Evolutionary conservation across 2,113 vertebrate genomes (phyloP).

Genomic region (Eptesicus fuscus): DNA sequence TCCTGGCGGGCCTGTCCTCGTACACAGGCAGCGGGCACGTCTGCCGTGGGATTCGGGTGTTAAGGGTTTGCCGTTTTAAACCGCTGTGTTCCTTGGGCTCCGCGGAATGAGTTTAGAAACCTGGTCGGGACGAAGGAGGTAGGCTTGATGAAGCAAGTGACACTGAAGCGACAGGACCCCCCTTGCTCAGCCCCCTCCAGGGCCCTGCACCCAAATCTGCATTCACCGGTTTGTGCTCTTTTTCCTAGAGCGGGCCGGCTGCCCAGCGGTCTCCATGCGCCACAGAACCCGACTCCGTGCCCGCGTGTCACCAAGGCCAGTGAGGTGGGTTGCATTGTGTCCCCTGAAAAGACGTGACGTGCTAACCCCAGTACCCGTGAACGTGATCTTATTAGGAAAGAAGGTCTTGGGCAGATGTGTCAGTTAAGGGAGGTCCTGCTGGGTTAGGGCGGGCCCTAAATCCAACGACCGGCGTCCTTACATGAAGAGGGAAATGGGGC

Average conservation of each 20-base stretch:
- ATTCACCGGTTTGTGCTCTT: neutral
- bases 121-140: neutral
- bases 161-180: too few species aligned
- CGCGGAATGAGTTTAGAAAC: neutral
- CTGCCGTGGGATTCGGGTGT: neutral
- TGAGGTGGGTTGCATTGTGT: neutral
- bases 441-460: too few species aligned
- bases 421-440: neutral
- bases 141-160: neutral
- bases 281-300: neutral
- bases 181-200: neutral
- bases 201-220: neutral
- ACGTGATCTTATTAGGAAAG: neutral
- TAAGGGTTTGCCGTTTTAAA: neutral
- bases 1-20: neutral
- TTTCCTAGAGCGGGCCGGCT: neutral
- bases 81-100: neutral
- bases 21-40: accelerated
- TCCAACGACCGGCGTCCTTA: neutral
- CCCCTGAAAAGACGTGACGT: too few species aligned
- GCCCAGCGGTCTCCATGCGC: neutral
- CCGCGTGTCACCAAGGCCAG: too few species aligned
- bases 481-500: neutral
- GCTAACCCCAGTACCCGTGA: accelerated
- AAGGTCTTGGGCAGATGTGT: neutral